Evolutionary conservation across 1,140 invertebrate species (phyloP).

Genomic region (Muscidifurax raptorellus): DNA sequence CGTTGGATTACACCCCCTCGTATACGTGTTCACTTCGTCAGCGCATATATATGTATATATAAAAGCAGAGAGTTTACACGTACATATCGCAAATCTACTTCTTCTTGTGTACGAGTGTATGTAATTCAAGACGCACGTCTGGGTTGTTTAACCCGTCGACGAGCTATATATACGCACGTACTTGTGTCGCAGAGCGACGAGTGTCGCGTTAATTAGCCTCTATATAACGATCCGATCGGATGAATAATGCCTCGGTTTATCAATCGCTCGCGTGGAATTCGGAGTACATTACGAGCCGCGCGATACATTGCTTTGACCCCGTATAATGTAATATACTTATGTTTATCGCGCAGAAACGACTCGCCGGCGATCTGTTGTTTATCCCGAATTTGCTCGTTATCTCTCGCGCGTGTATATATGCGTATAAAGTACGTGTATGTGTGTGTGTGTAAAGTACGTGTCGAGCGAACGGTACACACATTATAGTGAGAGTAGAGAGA

Average conservation of each 20-base stretch:
- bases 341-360: not conserved
- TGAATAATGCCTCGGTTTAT: not conserved
- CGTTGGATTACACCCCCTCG: too few relatives aligned
- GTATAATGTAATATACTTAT: not conserved
- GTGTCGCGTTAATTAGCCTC: constrained; percentile 1
- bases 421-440: not conserved
- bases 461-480: constrained; percentile 1
- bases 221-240: not conserved
- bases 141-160: constrained; percentile 2
- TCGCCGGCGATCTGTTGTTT: not conserved
- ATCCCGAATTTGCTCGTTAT: not conserved
- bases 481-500: not conserved
- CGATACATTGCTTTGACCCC: too few relatives aligned
- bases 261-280: not conserved
- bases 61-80: too few relatives aligned
- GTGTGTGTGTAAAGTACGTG: not conserved
- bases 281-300: too few relatives aligned
- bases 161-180: not conserved
- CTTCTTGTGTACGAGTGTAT: not conserved
- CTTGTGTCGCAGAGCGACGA: not conserved
- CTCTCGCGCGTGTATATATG: not conserved
- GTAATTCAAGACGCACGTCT: not conserved
- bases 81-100: too few relatives aligned
- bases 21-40: too few relatives aligned
- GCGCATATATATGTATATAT: too few relatives aligned